These are phyloP conservation scores for Enteromius viviparus DNA, from an alignment of 2,797 vertebrate species.

Conservation along the genomic window DNA sequence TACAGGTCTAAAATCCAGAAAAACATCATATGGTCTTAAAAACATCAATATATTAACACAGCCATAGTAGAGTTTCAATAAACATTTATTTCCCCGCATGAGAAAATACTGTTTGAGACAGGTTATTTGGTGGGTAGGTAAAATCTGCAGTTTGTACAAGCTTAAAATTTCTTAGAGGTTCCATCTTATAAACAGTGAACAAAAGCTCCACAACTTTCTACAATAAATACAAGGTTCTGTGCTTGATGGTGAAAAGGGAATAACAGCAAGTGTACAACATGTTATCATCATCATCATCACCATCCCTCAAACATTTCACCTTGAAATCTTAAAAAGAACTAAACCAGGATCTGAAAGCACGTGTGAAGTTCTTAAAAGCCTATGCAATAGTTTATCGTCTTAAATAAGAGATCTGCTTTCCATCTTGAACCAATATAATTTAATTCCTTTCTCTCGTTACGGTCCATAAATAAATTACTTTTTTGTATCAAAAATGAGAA, in stretches of 20 bases:
- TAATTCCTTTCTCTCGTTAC: constrained; percentile 76
- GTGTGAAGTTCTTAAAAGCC: constrained; percentile 68
- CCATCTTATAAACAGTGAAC: constrained; percentile 87
- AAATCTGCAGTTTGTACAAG: constrained; percentile 92
- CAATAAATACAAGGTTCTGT: constrained; percentile 94
- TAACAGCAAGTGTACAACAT: constrained; percentile 63
- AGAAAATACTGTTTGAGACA: constrained; percentile 93
- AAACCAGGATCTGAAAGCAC: constrained; percentile 79
- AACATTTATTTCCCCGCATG: constrained; percentile 91
- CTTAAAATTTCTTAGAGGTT: constrained; percentile 86
- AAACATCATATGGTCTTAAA: background rate
- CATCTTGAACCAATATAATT: constrained; percentile 79
- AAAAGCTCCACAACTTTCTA: constrained; percentile 86
- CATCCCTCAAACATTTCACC: constrained; percentile 57
- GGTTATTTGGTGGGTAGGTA: constrained; percentile 88
- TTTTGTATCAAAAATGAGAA: constrained; percentile 84
- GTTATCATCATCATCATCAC: constrained; percentile 54
- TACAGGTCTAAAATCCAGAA: background rate
- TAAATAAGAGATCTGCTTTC: constrained; percentile 78
- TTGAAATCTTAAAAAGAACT: constrained; percentile 71
- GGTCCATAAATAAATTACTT: constrained; percentile 88
- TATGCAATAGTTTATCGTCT: constrained; percentile 68
- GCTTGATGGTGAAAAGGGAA: constrained; percentile 80
- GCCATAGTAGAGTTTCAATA: constrained; percentile 75
- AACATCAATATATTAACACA: background rate